These are phyloP conservation scores for Diarsia rubi DNA, from an alignment of 2,888 invertebrate species.

Conservation along the genomic window DNA sequence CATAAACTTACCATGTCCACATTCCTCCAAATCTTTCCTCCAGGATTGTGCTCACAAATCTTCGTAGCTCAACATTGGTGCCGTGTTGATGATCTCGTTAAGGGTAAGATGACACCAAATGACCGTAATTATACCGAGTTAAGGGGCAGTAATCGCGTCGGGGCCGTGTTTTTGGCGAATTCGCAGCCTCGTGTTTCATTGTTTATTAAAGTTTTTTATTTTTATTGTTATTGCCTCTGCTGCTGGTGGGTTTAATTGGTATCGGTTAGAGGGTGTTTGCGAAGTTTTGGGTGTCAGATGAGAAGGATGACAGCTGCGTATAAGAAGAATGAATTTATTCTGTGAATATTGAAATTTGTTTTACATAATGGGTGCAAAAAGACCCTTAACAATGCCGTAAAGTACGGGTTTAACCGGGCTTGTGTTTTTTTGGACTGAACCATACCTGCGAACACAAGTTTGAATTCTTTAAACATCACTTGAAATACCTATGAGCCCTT, in stretches of 20 bases:
- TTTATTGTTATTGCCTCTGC: slow-evolving; percentile 82
- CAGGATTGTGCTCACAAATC: slow-evolving; percentile 59
- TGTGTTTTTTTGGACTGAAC: too few species aligned
- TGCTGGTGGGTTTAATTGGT: slow-evolving; percentile 73
- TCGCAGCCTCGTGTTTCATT: slow-evolving; percentile 79
- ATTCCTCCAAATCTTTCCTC: not conserved
- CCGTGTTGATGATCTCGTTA: slow-evolving; percentile 85
- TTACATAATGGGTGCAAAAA: too few species aligned
- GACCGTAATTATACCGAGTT: slow-evolving; percentile 88
- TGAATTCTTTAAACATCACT: too few species aligned
- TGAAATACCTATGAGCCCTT: too few species aligned
- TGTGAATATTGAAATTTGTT: not conserved
- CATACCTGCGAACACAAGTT: too few species aligned
- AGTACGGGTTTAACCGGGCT: too few species aligned
- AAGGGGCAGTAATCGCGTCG: slow-evolving; percentile 81
- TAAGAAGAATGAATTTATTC: not conserved
- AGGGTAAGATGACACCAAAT: slow-evolving; percentile 89
- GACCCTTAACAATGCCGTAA: too few species aligned
- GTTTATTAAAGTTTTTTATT: slow-evolving; percentile 87
- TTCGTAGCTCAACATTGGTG: slow-evolving; percentile 69
- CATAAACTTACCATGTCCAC: not conserved
- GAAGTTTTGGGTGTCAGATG: slow-evolving; percentile 6
- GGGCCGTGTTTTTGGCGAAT: slow-evolving; percentile 82
- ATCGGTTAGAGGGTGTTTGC: slow-evolving; percentile 52
- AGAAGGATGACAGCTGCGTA: slow-evolving; percentile 13